Evolutionary conservation across 2,888 invertebrate genomes (phyloP).

Genomic region (Drosophila diplacantha): DNA sequence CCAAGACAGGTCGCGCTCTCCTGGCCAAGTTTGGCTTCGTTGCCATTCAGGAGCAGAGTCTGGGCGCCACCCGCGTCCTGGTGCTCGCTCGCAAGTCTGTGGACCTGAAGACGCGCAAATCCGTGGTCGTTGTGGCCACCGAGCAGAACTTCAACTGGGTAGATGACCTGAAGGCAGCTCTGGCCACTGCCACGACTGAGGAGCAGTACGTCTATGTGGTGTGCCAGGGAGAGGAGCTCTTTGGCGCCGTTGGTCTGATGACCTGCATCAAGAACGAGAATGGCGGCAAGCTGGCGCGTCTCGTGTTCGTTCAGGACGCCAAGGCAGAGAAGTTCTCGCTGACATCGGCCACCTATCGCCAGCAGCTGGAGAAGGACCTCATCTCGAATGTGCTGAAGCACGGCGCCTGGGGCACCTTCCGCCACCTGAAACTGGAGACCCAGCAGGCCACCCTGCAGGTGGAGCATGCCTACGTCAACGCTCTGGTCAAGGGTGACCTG

Average conservation of each 20-base stretch:
- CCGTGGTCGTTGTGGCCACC: conserved; percentile 82
- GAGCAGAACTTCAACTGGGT: conserved; percentile 89
- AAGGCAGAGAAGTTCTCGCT: conserved; percentile 81
- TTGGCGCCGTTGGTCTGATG: conserved; percentile 91
- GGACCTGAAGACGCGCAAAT: conserved; percentile 73
- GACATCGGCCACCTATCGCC: conserved; percentile 80
- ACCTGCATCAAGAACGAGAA: conserved; percentile 93
- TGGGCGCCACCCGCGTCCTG: conserved; percentile 82
- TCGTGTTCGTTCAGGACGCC: conserved; percentile 84
- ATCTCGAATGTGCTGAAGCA: conserved; percentile 90
- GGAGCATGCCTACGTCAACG: conserved; percentile 97
- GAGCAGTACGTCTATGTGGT: conserved; percentile 83
- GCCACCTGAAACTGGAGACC: conserved; percentile 85
- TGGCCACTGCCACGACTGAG: conserved; percentile 82
- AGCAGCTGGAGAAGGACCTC: conserved; percentile 86
- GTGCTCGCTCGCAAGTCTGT: conserved; percentile 81
- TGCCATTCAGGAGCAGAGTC: conserved; percentile 82
- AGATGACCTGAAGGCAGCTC: conserved; percentile 85
- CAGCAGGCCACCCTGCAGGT: conserved; percentile 80
- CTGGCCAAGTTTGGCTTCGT: conserved; percentile 79
- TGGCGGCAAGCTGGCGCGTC: conserved; percentile 87
- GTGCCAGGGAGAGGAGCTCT: conserved; percentile 83
- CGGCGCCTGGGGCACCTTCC: conserved; percentile 91
- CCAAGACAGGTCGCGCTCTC: conserved; percentile 76
- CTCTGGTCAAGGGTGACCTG: conserved; percentile 94